Percentiles rank a stretch among this genome's conserved stretches.
Conservation (phyloP, 2,888 invertebrate genomes). For the Agrilus cyanescens region DNA sequence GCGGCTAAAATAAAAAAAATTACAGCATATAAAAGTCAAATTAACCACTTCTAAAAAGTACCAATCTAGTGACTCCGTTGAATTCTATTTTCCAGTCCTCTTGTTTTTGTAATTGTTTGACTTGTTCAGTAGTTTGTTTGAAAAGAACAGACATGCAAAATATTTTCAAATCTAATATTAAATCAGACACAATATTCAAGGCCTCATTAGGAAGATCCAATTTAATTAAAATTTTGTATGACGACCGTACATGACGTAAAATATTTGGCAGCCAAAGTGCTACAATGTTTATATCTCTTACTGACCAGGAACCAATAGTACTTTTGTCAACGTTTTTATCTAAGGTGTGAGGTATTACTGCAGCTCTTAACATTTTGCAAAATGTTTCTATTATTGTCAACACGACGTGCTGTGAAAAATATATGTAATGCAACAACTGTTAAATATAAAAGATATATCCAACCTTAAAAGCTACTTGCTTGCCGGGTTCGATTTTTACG, state of each 20-base stretch:
- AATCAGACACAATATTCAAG: constrained; percentile 67
- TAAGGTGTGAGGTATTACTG: constrained; percentile 54
- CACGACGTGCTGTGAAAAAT: constrained; percentile 57
- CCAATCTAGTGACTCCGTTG: constrained; percentile 74
- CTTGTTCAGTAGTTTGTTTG: constrained; percentile 70
- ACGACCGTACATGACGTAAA: constrained; percentile 66
- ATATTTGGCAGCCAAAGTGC: constrained; percentile 68
- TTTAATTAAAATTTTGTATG: constrained; percentile 68
- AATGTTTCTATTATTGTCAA: constrained; percentile 64
- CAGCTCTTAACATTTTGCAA: constrained; percentile 58
- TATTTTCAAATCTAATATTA: constrained; percentile 77
- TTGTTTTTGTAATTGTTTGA: constrained; percentile 54
- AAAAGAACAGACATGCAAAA: constrained; percentile 78
- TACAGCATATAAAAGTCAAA: constrained; percentile 1
- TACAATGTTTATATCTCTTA: constrained; percentile 42
- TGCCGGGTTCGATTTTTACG: constrained; percentile 57
- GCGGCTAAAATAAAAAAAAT: constrained; percentile 41
- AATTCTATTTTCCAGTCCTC: constrained; percentile 85
- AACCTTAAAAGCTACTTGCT: constrained; percentile 69
- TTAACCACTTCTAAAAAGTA: constrained; percentile 30
- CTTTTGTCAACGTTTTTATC: constrained; percentile 34
- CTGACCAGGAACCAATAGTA: constrained; percentile 42
- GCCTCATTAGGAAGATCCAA: constrained; percentile 83
- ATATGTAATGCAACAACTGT: constrained; percentile 1
- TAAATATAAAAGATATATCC: constrained; percentile 5